Conservation (phyloP, 1,140 invertebrate species). For the Eurosta solidaginis region DNA sequence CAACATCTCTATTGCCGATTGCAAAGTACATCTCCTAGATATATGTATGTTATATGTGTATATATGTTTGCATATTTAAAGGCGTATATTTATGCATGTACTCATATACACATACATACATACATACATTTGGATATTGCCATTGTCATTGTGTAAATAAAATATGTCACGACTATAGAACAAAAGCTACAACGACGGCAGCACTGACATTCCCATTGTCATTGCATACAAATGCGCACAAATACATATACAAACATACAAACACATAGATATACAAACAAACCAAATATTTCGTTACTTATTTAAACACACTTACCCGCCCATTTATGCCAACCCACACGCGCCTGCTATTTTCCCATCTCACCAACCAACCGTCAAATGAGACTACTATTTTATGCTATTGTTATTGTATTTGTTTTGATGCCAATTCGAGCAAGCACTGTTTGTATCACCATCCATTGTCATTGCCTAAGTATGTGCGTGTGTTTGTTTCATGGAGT, state of each 20-base stretch:
- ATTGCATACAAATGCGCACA: neutral
- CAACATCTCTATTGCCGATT: no score
- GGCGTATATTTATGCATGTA: neutral
- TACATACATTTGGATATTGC: neutral
- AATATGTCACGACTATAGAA: constrained; percentile 55
- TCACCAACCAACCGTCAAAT: neutral
- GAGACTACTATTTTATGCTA: neutral
- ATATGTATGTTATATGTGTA: neutral
- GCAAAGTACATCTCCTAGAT: no score
- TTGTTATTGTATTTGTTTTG: neutral
- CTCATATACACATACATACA: neutral
- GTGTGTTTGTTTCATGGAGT: no score
- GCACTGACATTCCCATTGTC: neutral
- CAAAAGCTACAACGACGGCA: constrained; percentile 30
- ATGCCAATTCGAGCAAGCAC: neutral
- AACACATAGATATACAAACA: neutral
- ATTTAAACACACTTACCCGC: neutral
- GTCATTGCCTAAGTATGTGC: no score
- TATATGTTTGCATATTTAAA: neutral
- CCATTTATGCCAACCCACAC: neutral
- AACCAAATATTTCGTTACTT: neutral
- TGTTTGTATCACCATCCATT: neutral
- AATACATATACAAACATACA: neutral
- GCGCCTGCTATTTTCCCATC: constrained; percentile 5
- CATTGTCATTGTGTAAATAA: constrained; percentile 52